phyloP scores from a whole-genome alignment of 2,888 invertebrate genomes.

The Tetragonisca angustula region DNA sequence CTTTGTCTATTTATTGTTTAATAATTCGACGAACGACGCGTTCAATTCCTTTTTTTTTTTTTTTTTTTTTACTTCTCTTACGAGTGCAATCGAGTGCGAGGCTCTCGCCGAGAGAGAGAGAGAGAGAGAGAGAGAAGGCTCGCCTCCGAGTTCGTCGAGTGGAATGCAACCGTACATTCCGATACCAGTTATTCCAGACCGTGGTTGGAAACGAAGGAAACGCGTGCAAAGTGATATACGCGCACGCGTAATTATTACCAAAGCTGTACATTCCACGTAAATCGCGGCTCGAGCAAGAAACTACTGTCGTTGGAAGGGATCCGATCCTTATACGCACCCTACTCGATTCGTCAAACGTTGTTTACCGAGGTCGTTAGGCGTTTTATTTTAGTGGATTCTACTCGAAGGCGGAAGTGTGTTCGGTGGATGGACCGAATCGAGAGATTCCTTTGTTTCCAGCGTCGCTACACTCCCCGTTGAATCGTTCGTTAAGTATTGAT shows the following conservation, averaged over 20 bases:
- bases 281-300: conserved; percentile 36
- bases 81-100: conserved; percentile 21
- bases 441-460: conserved; percentile 46
- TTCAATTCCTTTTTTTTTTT: neutral
- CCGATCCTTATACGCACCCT: conserved; percentile 10
- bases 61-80: neutral
- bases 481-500: conserved; percentile 65
- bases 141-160: neutral
- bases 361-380: neutral
- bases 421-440: neutral
- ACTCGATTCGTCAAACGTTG: conserved; percentile 1
- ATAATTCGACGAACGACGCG: conserved; percentile 3
- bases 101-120: neutral
- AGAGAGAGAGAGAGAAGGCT: no score
- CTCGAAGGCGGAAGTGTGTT: neutral
- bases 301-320: conserved; percentile 12
- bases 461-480: conserved; percentile 53
- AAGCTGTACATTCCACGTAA: conserved; percentile 59
- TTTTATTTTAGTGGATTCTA: conserved; percentile 10
- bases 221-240: conserved; percentile 45
- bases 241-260: conserved; percentile 47
- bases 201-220: conserved; percentile 1
- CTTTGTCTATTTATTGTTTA: conserved; percentile 53
- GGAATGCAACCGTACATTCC: conserved; percentile 52
- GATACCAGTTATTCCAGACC: conserved; percentile 6